A percentile compares a stretch with the other conserved stretches of the same genome.
These are phyloP conservation scores for Allobates femoralis DNA, from an alignment of 2,797 vertebrate species.

Conservation along the genomic window DNA sequence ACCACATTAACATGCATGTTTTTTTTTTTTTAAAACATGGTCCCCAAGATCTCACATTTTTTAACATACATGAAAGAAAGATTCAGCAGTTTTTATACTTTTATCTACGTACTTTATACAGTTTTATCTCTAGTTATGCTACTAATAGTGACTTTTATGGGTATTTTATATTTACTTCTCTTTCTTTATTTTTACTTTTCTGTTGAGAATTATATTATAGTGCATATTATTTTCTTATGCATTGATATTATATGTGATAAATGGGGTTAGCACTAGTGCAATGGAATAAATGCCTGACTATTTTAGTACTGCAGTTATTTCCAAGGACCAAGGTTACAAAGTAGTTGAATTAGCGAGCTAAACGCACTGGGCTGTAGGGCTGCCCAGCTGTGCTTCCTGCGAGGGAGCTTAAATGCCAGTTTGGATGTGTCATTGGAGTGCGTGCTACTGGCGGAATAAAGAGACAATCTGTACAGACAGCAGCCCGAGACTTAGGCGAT, in stretches of 20 bases:
- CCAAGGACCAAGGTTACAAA: constrained; percentile 29
- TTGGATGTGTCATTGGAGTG: constrained; percentile 56
- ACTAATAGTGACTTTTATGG: too few relatives aligned
- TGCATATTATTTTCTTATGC: background rate
- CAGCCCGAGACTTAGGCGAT: constrained; percentile 37
- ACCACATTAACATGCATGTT: background rate
- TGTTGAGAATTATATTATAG: background rate
- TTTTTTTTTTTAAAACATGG: background rate
- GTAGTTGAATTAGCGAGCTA: background rate
- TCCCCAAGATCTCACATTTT: background rate
- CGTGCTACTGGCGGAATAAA: constrained; percentile 32
- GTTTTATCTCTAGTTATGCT: too few relatives aligned
- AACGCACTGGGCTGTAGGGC: background rate
- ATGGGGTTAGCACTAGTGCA: background rate
- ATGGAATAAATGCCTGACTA: background rate
- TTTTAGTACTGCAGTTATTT: background rate
- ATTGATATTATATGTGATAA: background rate
- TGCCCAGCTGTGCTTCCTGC: constrained; percentile 43
- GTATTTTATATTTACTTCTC: background rate
- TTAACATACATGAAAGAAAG: background rate
- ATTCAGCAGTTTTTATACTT: background rate
- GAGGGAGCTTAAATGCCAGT: constrained; percentile 19
- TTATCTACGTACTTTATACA: background rate
- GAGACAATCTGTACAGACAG: constrained; percentile 62
- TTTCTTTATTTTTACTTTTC: background rate